A percentile compares a stretch with the other conserved stretches of the same genome.
These are phyloP conservation scores for Meda fulgida DNA, from an alignment of 2,797 vertebrate species.

Conservation along the genomic window DNA sequence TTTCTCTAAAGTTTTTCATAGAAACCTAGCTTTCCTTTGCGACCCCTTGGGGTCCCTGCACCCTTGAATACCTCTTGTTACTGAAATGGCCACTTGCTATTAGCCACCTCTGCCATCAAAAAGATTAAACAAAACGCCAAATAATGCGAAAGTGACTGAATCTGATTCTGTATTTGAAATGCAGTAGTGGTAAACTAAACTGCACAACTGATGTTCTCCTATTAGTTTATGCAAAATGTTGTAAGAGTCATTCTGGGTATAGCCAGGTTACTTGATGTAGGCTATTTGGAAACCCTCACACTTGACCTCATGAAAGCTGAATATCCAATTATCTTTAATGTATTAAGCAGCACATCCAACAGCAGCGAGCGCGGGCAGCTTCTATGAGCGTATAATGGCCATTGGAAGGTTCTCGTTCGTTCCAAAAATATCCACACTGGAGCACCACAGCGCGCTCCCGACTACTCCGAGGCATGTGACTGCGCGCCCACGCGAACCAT, in stretches of 20 bases:
- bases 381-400: not conserved
- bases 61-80: not conserved
- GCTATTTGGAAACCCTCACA: not conserved
- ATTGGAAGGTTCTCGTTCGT: not conserved
- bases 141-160: not conserved
- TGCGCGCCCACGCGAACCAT: constrained; percentile 33
- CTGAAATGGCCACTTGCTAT: not conserved
- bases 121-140: not conserved
- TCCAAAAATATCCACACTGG: constrained; percentile 39
- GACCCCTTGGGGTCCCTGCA: no score
- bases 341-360: not conserved
- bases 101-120: not conserved
- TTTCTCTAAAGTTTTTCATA: no score
- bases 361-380: not conserved
- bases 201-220: not conserved
- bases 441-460: constrained; percentile 47
- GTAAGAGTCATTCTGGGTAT: not conserved
- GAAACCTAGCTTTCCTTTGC: not conserved
- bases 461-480: constrained; percentile 42
- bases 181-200: not conserved
- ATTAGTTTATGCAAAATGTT: not conserved
- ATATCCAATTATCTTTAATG: not conserved
- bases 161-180: not conserved
- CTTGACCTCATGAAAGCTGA: not conserved
- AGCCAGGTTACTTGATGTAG: not conserved